These are phyloP conservation scores for Alviniconcha marisindica DNA, from an alignment of 1,140 invertebrate species.

Conservation along the genomic window DNA sequence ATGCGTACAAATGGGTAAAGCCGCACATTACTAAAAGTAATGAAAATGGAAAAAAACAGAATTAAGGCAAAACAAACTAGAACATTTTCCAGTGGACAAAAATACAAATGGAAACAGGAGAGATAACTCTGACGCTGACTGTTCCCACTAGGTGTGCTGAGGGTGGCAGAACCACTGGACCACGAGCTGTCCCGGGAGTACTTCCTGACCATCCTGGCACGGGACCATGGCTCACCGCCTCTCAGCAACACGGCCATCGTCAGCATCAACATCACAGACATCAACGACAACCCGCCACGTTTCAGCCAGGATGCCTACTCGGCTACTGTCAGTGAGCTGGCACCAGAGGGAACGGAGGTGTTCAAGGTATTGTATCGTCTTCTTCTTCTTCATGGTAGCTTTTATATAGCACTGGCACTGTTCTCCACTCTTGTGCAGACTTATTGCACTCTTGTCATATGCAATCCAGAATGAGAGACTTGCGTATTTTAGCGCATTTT, in stretches of 20 bases:
- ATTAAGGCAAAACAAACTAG: too few species aligned
- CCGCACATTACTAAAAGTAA: too few species aligned
- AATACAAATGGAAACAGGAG: too few species aligned
- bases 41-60: too few species aligned
- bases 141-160: conserved; percentile 80
- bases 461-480: too few species aligned
- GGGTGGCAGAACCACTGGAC: conserved; percentile 84
- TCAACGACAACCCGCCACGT: conserved; percentile 93
- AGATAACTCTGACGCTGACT: too few species aligned
- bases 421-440: not conserved
- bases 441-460: too few species aligned
- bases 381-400: not conserved
- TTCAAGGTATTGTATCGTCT: conserved; percentile 82
- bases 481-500: too few species aligned
- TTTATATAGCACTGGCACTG: not conserved
- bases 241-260: conserved; percentile 84
- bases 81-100: too few species aligned
- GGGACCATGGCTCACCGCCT: conserved; percentile 83
- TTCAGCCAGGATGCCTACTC: conserved; percentile 79
- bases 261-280: conserved; percentile 90
- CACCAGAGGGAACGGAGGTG: conserved; percentile 56
- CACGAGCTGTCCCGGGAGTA: conserved; percentile 89
- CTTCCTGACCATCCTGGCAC: conserved; percentile 91
- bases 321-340: conserved; percentile 67
- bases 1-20: too few species aligned